These are phyloP conservation scores for Synergus umbraculus DNA, from an alignment of 2,888 invertebrate species.

Conservation along the genomic window DNA sequence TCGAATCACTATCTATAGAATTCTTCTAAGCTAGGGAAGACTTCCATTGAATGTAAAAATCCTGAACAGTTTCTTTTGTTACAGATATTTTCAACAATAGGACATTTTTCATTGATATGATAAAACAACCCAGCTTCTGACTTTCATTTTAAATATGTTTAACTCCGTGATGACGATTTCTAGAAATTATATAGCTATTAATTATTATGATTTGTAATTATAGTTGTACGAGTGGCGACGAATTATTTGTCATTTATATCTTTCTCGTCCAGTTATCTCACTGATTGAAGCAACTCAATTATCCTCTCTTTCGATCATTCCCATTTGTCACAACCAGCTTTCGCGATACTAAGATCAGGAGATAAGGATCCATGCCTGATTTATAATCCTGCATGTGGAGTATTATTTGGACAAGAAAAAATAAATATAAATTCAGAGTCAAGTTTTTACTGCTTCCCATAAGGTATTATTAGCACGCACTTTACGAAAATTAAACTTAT, in stretches of 20 bases:
- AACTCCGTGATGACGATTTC: not conserved
- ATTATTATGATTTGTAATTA: not conserved
- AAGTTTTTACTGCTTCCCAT: not conserved
- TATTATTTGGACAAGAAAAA: not conserved
- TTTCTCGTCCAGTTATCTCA: not conserved
- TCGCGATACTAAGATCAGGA: conserved; percentile 26
- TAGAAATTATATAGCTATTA: not conserved
- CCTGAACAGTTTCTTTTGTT: too few species aligned
- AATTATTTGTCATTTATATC: not conserved
- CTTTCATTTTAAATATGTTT: not conserved
- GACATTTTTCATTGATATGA: not conserved
- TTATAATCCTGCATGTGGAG: not conserved
- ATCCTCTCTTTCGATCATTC: not conserved
- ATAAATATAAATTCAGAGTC: conserved; percentile 3
- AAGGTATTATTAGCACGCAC: conserved; percentile 4
- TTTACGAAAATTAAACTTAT: not conserved
- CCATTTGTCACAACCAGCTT: conserved; percentile 23
- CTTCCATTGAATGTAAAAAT: not conserved
- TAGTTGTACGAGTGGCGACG: not conserved
- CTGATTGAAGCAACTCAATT: conserved; percentile 20
- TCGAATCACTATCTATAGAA: not conserved
- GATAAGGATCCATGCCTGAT: not conserved
- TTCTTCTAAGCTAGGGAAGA: not conserved
- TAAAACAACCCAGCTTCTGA: not conserved
- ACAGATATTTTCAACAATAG: not conserved